Base-by-base conservation (phyloP, 1,140 invertebrate species). In the Forficula auricularia region DNA sequence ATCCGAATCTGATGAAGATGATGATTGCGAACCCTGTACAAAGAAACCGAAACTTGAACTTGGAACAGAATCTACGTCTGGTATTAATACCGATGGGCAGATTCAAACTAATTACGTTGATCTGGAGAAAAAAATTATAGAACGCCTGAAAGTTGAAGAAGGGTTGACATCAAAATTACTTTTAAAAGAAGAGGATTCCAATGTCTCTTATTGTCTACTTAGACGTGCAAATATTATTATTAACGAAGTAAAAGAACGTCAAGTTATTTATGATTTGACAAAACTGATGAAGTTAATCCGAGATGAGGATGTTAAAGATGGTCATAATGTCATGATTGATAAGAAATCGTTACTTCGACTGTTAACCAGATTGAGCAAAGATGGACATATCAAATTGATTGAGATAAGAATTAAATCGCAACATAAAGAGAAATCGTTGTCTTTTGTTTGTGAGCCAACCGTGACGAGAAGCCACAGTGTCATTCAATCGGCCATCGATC, bases 181-280 rank as follows among this genome's bases (percentile, higher is more conserved):
- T 27, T 27, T 10, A 27, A 27, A 27, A 6, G 22, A 27, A 27
- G 22, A 27, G 22, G 22, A 27, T 6, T 6, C 4, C 10, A 27
- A 27, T 27, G 22, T 70, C 13, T 67, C 68, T 2, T 64, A 65
- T 22, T 54, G 68, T 37, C 57, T 69, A 14, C 46, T 76, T 13
- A 64, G 63, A 44, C 57, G 77, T 44, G 66, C 69, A 7, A 72
- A 72, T 54, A 58, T 72, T 33, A 73, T 80, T 40, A 62, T 79
- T 19, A 61, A 71, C 44, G 54, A 60, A 19, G 63, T 80, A 1
- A 64, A 70, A 35, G 53, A 68, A 45, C 56, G 67, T 16, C 65
- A 68, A 56, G 61, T 79, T 7, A 67, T 78, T 41, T 61, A 68
- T 37, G 65, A 75, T 50, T 50, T 63, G 14, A 54, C 57, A 22